Percentiles rank a stretch among this genome's conserved stretches.
phyloP scores from a whole-genome alignment of 2,888 invertebrate species.

The Ophion costatus region DNA sequence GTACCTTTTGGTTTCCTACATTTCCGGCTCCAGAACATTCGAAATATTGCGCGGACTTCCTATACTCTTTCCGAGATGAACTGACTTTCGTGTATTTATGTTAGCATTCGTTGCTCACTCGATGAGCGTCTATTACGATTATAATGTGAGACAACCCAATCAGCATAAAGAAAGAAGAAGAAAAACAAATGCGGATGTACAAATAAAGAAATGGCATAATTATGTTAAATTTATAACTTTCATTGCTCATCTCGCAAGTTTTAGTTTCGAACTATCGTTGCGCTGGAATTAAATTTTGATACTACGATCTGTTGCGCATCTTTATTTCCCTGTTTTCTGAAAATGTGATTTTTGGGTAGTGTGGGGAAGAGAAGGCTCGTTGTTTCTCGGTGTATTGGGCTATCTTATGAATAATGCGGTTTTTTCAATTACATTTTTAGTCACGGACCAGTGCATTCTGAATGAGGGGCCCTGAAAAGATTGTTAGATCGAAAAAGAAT shows the following conservation, averaged over 20 bases:
- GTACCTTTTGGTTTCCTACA: not conserved
- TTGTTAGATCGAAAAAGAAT: too few species aligned
- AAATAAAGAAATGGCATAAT: conserved; percentile 63
- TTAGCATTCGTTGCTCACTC: conserved; percentile 48
- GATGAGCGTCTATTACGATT: conserved; percentile 32
- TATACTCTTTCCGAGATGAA: conserved; percentile 39
- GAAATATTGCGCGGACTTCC: conserved; percentile 25
- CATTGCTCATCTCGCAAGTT: not conserved
- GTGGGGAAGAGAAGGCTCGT: not conserved
- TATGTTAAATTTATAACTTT: conserved; percentile 48
- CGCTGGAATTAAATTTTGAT: not conserved
- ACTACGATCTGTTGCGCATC: not conserved
- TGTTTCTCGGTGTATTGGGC: not conserved
- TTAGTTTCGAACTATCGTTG: not conserved
- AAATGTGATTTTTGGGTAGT: not conserved
- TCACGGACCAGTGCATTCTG: too few species aligned
- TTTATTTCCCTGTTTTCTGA: not conserved
- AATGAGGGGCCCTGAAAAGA: too few species aligned
- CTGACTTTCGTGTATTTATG: conserved; percentile 59
- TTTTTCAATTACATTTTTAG: too few species aligned
- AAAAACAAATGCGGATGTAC: conserved; percentile 49
- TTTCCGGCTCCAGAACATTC: conserved; percentile 3
- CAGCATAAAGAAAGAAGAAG: conserved; percentile 38
- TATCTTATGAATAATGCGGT: too few species aligned
- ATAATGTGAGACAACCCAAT: conserved; percentile 48